Evolutionary conservation across 1,140 invertebrate genomes (phyloP), one percentile per base, ranked within the genome.

Genomic region (Ceratina calcarata): DNA sequence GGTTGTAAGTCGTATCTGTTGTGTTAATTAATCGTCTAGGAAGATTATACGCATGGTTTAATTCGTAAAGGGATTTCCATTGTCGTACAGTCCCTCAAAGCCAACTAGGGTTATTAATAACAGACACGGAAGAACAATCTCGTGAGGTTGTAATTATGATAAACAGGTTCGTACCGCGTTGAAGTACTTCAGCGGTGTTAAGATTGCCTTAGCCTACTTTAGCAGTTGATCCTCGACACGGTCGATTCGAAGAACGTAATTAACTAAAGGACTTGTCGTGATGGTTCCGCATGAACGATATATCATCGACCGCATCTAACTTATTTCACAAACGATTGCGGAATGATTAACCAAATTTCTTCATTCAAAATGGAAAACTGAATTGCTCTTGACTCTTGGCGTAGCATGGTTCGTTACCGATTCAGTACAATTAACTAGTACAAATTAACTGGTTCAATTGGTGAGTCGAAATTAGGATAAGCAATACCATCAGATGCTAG

Each of bases 151-250:
- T 45, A 20, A 68, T 62, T 71, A 78, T 64, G 67, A 70, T 71
- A 78, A 78, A 78, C 68, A 78, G 68, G 57, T 45, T 37, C 24
- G 37, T 45, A 7, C 66, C 51, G 27, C 66, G 24, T 60, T 57
- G n/a, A 78, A 72, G 58, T n/a, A 65, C 22, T 57, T n/a, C 8
- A 18, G 18, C 32, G 32, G 27, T 1, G 61, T 74, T 60, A 51
- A 60, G 68, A 55, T 60, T 78, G 45, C 58, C 74, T 74, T 66
- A 66, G 70, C 51, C 22, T 79, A 66, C 32, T 79, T 79, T 65
- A 20, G 61, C 32, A n/a, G n/a, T 61, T 51, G 75, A 78, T 70
- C 75, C 75, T 13, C 75, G 16, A 61, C 58, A 37, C 24, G 65
- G 24, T 53, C 67, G 37, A 51, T 70, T 78, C 24, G 16, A 22